Evolutionary conservation across 2,113 vertebrate genomes (phyloP).

Genomic region (Charadrius vociferus): DNA sequence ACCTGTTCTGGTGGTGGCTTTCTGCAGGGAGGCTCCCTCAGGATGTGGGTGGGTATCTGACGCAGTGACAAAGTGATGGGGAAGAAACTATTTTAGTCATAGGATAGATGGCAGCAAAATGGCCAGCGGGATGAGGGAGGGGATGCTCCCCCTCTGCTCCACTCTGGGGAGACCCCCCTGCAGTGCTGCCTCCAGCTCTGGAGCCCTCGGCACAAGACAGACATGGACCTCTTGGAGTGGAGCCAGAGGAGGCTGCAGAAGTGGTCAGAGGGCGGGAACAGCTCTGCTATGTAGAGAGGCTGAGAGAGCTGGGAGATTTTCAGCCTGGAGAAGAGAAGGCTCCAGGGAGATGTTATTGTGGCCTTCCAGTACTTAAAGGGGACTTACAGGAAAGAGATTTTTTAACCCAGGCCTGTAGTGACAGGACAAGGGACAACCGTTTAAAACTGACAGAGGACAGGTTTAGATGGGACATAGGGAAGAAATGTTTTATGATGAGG

Average conservation of each 20-base stretch:
- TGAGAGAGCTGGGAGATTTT: not conserved
- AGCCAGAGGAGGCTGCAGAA: not conserved
- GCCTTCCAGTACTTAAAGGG: not conserved
- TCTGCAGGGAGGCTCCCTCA: not conserved
- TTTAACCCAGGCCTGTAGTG: not conserved
- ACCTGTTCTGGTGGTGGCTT: not conserved
- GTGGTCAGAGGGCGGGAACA: not conserved
- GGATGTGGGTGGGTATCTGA: not conserved
- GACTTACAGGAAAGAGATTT: not conserved
- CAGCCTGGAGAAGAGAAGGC: not conserved
- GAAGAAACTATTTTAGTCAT: not conserved
- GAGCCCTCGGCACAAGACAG: not conserved
- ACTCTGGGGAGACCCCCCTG: not conserved
- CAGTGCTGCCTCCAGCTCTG: not conserved
- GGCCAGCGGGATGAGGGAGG: too few relatives aligned
- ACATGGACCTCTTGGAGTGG: accelerated
- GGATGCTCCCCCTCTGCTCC: not conserved
- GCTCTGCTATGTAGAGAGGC: not conserved
- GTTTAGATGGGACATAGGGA: not conserved
- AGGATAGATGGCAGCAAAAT: not conserved
- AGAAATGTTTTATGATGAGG: accelerated
- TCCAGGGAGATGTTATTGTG: accelerated
- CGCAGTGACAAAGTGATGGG: not conserved
- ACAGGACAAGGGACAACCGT: not conserved
- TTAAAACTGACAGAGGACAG: not conserved